Base-by-base conservation (phyloP, 2,888 invertebrate genomes). In the Brachyopa scutellaris region DNA sequence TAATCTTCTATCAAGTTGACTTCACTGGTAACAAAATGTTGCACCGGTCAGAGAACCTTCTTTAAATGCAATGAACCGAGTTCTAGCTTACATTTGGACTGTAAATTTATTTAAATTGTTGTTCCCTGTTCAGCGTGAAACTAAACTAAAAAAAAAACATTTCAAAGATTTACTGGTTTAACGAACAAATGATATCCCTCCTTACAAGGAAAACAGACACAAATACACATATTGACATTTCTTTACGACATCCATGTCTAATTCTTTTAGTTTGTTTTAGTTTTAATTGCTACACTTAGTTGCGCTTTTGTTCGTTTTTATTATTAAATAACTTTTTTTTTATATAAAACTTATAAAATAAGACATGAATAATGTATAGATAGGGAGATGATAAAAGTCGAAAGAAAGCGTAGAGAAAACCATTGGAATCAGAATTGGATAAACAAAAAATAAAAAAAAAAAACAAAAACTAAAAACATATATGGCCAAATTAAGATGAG, bases 311-410 rank as follows among this genome's bases (percentile, higher is more conserved):
- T 64, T 76, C 59, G 53, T 59, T 64, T 51, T 42, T 74, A n/a
- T 42, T 74, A n/a, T 67, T 53, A 19, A 66, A 31, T 66, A 19
- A 31, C 57, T 55, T 64, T 66, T 70, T 40, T 72, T 55, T 49
- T 55, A 57, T 40, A 49, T 45, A 59, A 61, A 80, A 62, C 53
- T 57, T 62, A 57, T 62, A 33, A 61, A 67, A 67, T 74, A 74
- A 80, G 80, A 74, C 64, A 69, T 49, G 55, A 40, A 51, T 36
- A 69, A 69, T 80, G 74, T 80, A 69, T 80, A 74, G 80, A 49
- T 74, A 79, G 49, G 61, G 61, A 33, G 61, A 55, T 55, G 45
- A 61, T 49, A 59, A 51, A 64, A 26, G 53, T 38, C 36, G 29
- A 55, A 47, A 55, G 8, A 6, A 42, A 62, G n/a, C 53, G 19